Base-by-base conservation (phyloP, 2,797 vertebrate species). In the Tokudaia muenninki region DNA sequence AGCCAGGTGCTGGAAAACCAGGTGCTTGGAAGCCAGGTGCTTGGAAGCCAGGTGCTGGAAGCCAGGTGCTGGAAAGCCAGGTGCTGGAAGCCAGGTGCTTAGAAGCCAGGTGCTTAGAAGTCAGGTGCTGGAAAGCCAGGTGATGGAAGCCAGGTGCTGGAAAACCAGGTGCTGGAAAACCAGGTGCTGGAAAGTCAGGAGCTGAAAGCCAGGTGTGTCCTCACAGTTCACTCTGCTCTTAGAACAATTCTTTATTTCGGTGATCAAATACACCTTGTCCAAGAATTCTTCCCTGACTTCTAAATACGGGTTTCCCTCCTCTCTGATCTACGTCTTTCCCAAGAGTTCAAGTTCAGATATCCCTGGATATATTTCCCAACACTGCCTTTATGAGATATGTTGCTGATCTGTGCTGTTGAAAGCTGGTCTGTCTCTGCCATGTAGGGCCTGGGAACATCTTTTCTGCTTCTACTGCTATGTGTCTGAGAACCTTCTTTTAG, bases 241-340 rank as follows among this genome's bases (percentile, higher is more conserved):
- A 86, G 50, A 47, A 11, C 22, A 74, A 0, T 92, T 75, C 21
- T 34, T 17, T n/a, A 24, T 41, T 41, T 0, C 26, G 47, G n/a
- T 63, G 16, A 26, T 72, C 72, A 61, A 75, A 55, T 63, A n/a
- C 17, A 44, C 59, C 86, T 90, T 84, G 86, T 74, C 59, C 22
- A 55, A 47, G 94, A 79, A 92, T 96, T 75, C 5, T 72, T 94
- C 77, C 26, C 72, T 83, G 59, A 72, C n/a, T 31, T 93, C 52
- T 55, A 84, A 22, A 17, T 75, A 13, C 37, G 31, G 12, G 8
- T 52, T 63, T 37, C 11, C 26, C 7, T 24, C 37, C 59, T 84
- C 29, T 79, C 81, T 90, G 11, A 47, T 92, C 37, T 55, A 26
- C 2, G 59, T 8, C 29, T 93, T 93, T 59, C 19, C 47, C 70